Evolutionary conservation across 2,888 invertebrate species (phyloP), one percentile per base, ranked within the genome.

Genomic region (Protophormia terraenovae): DNA sequence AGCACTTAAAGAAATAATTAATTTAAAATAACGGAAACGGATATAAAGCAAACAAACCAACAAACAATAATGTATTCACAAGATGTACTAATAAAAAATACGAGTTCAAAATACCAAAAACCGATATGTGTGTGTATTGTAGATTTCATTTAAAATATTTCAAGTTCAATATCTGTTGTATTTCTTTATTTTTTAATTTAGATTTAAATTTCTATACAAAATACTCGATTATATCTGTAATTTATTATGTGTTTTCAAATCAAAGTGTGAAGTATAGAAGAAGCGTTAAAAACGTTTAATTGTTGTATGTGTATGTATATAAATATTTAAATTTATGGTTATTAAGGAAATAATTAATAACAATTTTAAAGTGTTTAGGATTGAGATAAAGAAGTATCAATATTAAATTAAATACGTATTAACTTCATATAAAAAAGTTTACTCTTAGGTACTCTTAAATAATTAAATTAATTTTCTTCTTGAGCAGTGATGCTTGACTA

Each of bases 141-240:
- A 50, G 71, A 76, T 76, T 82, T 76, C 76, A 66, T 76, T 76
- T 24, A 22, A 76, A 76, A 38, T 62, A 76, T 82, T 82, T 82
- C 76, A 82, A 82, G 82, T 82, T 82, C 76, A 82, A 64, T 71
- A 76, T 76, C 53, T 79, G 2, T 71, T 53, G 35, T 24, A 14
- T 38, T 78, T 22, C 19, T 29, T 53, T 22, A 3, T 47, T 41
- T 66, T 16, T 0, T 1, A 7, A 64, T 16, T 0, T 1, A 7
- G 41, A 45, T 32, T 62, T 14, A 22, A 29, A 22, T 62, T 64
- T 19, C 10, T 8, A 29, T n/a, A 45, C 24, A 27, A 72, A 45
- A 53, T 32, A 50, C n/a, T 38, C 5, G 10, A n/a, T 29, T 16
- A 14, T 27, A 3, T 27, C 3, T 3, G 12, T 38, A 27, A 64